These are phyloP conservation scores for Leucopsar rothschildi DNA, from an alignment of 2,113 vertebrate species.

Conservation along the genomic window DNA sequence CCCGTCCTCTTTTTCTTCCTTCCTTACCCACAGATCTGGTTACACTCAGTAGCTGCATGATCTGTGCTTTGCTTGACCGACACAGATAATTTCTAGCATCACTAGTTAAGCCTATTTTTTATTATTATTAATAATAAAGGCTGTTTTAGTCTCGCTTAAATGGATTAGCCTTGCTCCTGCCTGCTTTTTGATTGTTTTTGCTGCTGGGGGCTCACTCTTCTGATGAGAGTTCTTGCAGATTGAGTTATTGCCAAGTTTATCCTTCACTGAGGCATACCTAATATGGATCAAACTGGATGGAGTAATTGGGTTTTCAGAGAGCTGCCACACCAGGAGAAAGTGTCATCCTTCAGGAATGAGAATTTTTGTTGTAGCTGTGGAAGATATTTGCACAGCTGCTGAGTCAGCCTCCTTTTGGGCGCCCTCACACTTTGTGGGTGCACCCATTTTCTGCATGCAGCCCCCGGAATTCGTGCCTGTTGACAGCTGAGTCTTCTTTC, in stretches of 20 bases:
- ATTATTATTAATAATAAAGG: constrained; percentile 50
- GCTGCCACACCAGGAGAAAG: background rate
- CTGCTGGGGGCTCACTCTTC: constrained; percentile 54
- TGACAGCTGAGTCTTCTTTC: constrained; percentile 9
- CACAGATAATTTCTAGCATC: constrained; percentile 47
- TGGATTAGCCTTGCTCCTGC: constrained; percentile 59
- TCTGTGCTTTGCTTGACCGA: constrained; percentile 28
- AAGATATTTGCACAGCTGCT: background rate
- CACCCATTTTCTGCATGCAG: background rate
- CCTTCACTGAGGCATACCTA: constrained; percentile 54
- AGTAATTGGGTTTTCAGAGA: constrained; percentile 48
- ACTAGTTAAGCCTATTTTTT: constrained; percentile 52
- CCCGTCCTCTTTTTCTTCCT: background rate
- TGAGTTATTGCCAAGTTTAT: constrained; percentile 40
- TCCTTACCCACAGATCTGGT: background rate
- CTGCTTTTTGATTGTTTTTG: constrained; percentile 61
- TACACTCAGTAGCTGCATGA: background rate
- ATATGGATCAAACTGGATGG: constrained; percentile 25
- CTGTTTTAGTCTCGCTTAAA: constrained; percentile 46
- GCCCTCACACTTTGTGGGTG: background rate
- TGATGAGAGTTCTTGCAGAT: constrained; percentile 6
- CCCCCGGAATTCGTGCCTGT: background rate
- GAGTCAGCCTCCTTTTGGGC: background rate
- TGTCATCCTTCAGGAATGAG: background rate
- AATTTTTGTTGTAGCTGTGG: background rate